Evolutionary conservation across 1,140 invertebrate species (phyloP).

Genomic region (Gyrodactylus bullatarudis): DNA sequence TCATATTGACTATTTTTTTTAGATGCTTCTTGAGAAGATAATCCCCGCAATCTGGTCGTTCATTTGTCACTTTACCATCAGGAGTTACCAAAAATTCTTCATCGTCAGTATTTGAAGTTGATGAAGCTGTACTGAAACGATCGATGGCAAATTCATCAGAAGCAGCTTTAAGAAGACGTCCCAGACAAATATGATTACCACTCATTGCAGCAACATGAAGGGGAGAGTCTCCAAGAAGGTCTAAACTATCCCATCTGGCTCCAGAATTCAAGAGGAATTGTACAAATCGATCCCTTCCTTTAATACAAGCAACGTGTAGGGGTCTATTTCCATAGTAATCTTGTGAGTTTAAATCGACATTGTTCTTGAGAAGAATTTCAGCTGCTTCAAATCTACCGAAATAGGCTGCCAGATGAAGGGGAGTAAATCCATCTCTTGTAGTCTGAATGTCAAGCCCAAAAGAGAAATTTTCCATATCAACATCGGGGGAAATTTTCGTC

Average conservation of each 20-base stretch:
- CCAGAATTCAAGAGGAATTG: neutral
- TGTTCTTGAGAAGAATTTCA: neutral
- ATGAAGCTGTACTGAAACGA: neutral
- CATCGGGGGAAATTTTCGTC: neutral
- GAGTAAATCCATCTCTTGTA: neutral
- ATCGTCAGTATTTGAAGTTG: neutral
- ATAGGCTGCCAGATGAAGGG: neutral
- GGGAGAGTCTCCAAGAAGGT: neutral
- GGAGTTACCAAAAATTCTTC: neutral
- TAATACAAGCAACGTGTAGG: neutral
- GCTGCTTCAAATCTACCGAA: neutral
- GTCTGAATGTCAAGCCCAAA: neutral
- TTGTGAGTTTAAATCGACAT: constrained; percentile 1
- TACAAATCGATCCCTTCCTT: neutral
- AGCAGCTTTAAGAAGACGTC: neutral
- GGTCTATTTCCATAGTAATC: neutral
- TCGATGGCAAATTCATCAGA: neutral
- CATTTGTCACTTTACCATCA: neutral
- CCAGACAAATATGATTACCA: neutral
- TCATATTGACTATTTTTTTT: neutral
- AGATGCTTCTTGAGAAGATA: neutral
- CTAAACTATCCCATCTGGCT: neutral
- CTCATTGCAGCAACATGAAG: neutral
- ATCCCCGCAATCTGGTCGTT: neutral
- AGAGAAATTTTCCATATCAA: neutral